These are phyloP conservation scores for Mormyrops attenuatus DNA, from an alignment of 2,797 vertebrate genomes.

Conservation along the genomic window DNA sequence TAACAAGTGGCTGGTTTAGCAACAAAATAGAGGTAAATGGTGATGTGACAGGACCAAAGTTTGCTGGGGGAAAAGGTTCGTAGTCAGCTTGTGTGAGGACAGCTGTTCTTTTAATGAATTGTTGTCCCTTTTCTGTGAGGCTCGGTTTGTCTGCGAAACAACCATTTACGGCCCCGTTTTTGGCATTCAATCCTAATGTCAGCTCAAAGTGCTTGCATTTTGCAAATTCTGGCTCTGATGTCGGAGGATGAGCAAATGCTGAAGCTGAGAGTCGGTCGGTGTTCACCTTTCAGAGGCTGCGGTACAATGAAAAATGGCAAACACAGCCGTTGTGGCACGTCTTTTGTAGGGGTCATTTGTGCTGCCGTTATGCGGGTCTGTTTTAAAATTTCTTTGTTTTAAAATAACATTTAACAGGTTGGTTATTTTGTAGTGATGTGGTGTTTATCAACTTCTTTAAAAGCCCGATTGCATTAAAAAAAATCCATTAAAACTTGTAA, in stretches of 20 bases:
- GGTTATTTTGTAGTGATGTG: neutral
- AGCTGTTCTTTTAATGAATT: neutral
- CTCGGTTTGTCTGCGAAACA: neutral
- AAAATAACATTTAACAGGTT: neutral
- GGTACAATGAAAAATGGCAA: neutral
- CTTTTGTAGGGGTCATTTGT: neutral
- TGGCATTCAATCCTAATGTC: neutral
- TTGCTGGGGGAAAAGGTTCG: neutral
- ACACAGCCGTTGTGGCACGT: neutral
- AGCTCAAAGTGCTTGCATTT: neutral
- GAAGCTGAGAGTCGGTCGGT: neutral
- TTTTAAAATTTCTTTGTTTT: neutral
- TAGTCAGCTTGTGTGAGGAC: neutral
- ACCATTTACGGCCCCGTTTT: neutral
- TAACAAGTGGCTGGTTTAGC: neutral
- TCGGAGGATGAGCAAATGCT: neutral
- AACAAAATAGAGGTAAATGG: neutral
- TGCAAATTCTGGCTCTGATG: neutral
- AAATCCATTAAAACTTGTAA: neutral
- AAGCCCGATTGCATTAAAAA: neutral
- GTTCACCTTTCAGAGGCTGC: neutral
- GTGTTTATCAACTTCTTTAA: neutral
- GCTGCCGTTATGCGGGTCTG: neutral
- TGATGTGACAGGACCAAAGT: neutral
- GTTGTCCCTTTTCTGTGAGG: neutral